A percentile compares a stretch with the other conserved stretches of the same genome.
These are phyloP conservation scores for Omphaloscelis lunosa DNA, from an alignment of 2,888 invertebrate genomes.

Conservation along the genomic window DNA sequence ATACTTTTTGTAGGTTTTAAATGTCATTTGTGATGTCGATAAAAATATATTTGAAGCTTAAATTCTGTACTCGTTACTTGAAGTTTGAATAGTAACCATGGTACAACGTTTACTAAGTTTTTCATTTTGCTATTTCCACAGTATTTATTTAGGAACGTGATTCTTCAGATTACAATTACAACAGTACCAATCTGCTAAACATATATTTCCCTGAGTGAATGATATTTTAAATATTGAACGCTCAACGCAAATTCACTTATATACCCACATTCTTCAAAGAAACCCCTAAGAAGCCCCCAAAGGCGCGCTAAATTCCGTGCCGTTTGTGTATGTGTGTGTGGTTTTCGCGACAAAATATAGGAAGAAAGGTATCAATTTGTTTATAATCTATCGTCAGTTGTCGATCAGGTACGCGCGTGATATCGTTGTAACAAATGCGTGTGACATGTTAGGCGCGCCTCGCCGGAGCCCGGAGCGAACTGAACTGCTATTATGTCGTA, in stretches of 20 bases:
- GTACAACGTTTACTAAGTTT: too few species aligned
- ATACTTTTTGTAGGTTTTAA: too few species aligned
- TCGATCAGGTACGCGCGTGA: slow-evolving; percentile 32
- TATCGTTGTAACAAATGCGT: slow-evolving; percentile 50
- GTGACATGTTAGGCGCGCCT: slow-evolving; percentile 29
- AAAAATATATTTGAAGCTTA: too few species aligned
- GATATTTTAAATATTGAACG: background rate
- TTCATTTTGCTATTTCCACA: too few species aligned
- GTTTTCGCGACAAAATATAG: background rate
- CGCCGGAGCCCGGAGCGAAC: slow-evolving; percentile 4
- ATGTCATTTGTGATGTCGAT: too few species aligned
- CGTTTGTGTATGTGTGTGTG: too few species aligned
- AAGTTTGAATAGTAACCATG: too few species aligned
- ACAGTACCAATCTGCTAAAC: background rate
- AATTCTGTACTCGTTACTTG: too few species aligned
- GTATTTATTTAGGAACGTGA: too few species aligned
- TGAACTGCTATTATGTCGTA: slow-evolving; percentile 36
- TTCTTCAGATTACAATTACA: too few species aligned
- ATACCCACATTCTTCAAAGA: background rate
- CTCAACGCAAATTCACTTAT: background rate
- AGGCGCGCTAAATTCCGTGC: background rate
- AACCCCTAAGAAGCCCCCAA: background rate
- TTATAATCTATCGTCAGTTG: slow-evolving; percentile 17
- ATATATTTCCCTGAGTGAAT: background rate
- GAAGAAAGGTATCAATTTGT: slow-evolving; percentile 6